Percentiles rank a stretch among this genome's conserved stretches.
Evolutionary conservation across 2,888 invertebrate species (phyloP).

Genomic region (Halocaridina rubra): DNA sequence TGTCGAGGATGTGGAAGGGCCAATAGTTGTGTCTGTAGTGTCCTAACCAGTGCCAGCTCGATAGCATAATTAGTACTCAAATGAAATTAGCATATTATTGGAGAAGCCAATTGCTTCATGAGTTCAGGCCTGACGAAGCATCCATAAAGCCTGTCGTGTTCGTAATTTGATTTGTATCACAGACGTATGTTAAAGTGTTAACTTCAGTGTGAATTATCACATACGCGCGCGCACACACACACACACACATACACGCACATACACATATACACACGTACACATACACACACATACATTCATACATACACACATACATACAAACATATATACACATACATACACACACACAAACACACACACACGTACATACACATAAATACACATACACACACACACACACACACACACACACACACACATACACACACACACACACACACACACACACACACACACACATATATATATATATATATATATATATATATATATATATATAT

Average conservation of each 20-base stretch:
- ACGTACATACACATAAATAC: neutral
- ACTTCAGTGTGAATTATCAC: no score
- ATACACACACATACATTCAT: neutral
- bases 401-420: neutral
- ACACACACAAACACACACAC: neutral
- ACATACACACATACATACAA: neutral
- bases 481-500: neutral
- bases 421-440: neutral
- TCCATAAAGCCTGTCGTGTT: no score
- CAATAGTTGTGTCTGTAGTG: no score
- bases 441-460: neutral
- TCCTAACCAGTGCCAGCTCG: no score
- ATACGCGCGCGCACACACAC: neutral
- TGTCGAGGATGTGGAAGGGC: no score
- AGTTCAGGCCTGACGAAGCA: no score
- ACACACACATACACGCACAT: neutral
- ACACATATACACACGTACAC: neutral
- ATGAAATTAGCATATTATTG: no score
- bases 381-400: neutral
- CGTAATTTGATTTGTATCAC: no score
- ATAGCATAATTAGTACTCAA: no score
- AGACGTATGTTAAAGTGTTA: no score
- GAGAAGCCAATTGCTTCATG: no score
- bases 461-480: neutral
- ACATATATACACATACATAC: neutral